Conservation (phyloP, 1,140 invertebrate genomes). For the Microplitis mediator region DNA sequence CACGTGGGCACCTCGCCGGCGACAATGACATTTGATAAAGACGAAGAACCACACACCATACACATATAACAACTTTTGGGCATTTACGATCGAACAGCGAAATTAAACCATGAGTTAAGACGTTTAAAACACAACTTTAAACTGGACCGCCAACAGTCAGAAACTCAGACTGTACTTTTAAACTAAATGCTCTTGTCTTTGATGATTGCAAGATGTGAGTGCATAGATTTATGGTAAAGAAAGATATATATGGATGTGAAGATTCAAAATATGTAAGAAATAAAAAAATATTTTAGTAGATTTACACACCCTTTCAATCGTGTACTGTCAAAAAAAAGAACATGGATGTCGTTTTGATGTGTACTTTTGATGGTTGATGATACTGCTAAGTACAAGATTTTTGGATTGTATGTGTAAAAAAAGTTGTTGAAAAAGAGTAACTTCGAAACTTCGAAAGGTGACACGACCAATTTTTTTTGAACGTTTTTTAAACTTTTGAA, state of each 20-base stretch:
- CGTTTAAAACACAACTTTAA: neutral
- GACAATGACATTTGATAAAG: neutral
- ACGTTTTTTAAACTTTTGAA: too few relatives aligned
- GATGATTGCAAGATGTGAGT: slow-evolving; percentile 12
- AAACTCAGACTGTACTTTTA: neutral
- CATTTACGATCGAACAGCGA: too few relatives aligned
- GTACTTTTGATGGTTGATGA: too few relatives aligned
- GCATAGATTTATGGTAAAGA: neutral
- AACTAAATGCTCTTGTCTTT: slow-evolving; percentile 5
- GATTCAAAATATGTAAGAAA: neutral
- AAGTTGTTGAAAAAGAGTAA: too few relatives aligned
- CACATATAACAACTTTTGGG: neutral
- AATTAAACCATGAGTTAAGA: neutral
- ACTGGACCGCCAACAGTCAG: neutral
- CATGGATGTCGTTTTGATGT: too few relatives aligned
- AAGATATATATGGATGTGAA: neutral
- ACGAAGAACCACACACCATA: neutral
- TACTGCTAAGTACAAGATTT: too few relatives aligned
- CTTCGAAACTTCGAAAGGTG: too few relatives aligned
- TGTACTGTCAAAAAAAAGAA: slow-evolving; percentile 3
- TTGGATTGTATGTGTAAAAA: too few relatives aligned
- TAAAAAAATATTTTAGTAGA: neutral
- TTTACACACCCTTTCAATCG: neutral
- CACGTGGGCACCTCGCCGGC: too few relatives aligned
- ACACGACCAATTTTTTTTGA: too few relatives aligned